phyloP scores from a whole-genome alignment of 2,113 vertebrate genomes.

The Pedetes capensis region DNA sequence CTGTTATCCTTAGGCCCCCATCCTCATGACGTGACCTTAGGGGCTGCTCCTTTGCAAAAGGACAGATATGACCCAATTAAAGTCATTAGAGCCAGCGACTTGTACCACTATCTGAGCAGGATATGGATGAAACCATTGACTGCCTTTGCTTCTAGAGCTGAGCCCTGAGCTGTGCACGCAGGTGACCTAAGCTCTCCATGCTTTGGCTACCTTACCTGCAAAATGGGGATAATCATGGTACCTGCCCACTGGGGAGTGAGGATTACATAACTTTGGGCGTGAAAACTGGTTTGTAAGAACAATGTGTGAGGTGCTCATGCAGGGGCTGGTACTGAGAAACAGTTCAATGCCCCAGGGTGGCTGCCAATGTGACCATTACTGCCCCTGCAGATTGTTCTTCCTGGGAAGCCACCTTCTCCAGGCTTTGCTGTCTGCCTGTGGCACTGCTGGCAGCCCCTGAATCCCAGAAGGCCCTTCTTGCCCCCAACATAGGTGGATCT shows the following conservation, averaged over 20 bases:
- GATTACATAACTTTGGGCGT: accelerated
- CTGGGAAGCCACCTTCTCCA: background rate
- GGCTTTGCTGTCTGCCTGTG: background rate
- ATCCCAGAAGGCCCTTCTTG: background rate
- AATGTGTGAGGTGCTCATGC: background rate
- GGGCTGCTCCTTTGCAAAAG: background rate
- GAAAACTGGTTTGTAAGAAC: too few species aligned
- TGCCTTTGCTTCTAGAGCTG: background rate
- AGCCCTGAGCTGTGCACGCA: background rate
- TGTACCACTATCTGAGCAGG: background rate
- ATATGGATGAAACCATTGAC: background rate
- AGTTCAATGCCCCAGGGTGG: accelerated
- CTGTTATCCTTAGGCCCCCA: background rate
- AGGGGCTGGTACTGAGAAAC: background rate
- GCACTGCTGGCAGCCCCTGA: background rate
- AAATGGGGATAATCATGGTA: accelerated
- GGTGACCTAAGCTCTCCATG: background rate
- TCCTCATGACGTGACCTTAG: accelerated
- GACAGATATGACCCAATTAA: too few species aligned
- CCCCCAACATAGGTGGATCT: background rate
- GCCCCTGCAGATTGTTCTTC: too few species aligned
- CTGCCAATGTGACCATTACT: background rate
- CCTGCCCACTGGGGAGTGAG: accelerated
- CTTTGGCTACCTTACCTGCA: background rate
- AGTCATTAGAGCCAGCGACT: background rate